phyloP scores from a whole-genome alignment of 1,140 invertebrate genomes.

The Drosophila quadrilineata region DNA sequence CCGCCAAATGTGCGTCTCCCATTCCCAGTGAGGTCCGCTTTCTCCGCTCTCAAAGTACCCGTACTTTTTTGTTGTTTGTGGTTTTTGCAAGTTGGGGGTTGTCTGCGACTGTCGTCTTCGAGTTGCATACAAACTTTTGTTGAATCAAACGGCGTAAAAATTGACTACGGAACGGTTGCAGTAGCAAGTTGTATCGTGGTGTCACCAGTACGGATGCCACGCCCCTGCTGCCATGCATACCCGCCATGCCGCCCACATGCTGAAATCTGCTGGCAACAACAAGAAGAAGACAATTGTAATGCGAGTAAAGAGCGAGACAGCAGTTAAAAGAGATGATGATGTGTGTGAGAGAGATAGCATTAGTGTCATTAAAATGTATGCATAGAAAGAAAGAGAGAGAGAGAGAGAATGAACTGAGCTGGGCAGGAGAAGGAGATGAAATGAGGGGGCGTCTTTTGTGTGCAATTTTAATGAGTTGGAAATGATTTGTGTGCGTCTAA shows the following conservation, averaged over 20 bases:
- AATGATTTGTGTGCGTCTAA: conserved; percentile 66
- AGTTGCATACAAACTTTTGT: conserved; percentile 59
- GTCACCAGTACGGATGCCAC: conserved; percentile 34
- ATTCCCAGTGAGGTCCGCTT: no score
- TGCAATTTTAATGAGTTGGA: conserved; percentile 79
- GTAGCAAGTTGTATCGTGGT: conserved; percentile 32
- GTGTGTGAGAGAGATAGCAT: background rate
- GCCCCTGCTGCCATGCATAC: conserved; percentile 30
- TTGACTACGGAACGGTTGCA: conserved; percentile 47
- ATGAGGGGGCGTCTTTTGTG: no score
- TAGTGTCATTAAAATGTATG: conserved; percentile 73
- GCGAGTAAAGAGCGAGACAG: conserved; percentile 56
- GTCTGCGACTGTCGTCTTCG: background rate
- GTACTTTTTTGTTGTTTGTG: no score
- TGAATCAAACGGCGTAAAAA: conserved; percentile 67
- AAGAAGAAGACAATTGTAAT: conserved; percentile 62
- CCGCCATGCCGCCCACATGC: conserved; percentile 35
- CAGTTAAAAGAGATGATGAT: conserved; percentile 64
- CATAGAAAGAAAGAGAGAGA: conserved; percentile 4
- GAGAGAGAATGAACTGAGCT: background rate
- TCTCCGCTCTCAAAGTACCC: no score
- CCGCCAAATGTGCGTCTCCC: no score
- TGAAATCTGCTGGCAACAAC: conserved; percentile 25
- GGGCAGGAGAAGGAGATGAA: no score
- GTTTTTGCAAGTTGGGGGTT: background rate